Evolutionary conservation across 2,113 vertebrate genomes (phyloP), one percentile per base, ranked within the genome.

Genomic region (Chroicocephalus ridibundus): DNA sequence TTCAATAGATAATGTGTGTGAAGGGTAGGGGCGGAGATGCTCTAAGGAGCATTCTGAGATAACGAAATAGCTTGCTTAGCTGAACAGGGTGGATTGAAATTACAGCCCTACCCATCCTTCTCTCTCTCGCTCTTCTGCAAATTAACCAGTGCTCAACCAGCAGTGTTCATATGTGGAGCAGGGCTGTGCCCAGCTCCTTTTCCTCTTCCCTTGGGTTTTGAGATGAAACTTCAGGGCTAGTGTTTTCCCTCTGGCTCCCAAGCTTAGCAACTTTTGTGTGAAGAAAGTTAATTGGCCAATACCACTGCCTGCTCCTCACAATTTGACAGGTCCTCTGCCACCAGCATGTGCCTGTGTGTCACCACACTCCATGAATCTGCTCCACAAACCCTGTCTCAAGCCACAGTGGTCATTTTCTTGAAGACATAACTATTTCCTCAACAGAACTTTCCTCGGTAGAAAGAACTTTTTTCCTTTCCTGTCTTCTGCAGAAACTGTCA

Each of bases 71-170:
- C 44, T 90, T 78, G 26, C 40, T 88, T 76, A 60, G 49, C 57
- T 86, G 20, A 61, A 27, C 32, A 51, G 34, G 25, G 15, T 42
- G 52, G 25, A 16, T 65, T 70, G 61, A 68, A 79, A 76, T 32
- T 21, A 62, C 47, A 81, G 34, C 34, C 55, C 44, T 88, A 19
- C 21, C 10, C 38, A 54, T 60, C 44, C 26, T 71, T 79, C 34
- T 72, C 20, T 76, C 20, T 60, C 17, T 66, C 2, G 0, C 13
- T 72, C 27, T 61, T n/a, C 46, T 61, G 21, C 0, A 3, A 82
- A 11, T 25, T 21, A 75, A 38, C 8, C 6, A 38, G 26, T 0
- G 0, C 34, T 58, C 29, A 44, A 80, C 32, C 2, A 14, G 9
- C 46, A 5, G 7, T 21, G 13, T 34, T 70, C 13, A 2, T 15